Evolutionary conservation across 2,888 invertebrate species (phyloP), one percentile per base, ranked within the genome.

Genomic region (Phaedon cochleariae): DNA sequence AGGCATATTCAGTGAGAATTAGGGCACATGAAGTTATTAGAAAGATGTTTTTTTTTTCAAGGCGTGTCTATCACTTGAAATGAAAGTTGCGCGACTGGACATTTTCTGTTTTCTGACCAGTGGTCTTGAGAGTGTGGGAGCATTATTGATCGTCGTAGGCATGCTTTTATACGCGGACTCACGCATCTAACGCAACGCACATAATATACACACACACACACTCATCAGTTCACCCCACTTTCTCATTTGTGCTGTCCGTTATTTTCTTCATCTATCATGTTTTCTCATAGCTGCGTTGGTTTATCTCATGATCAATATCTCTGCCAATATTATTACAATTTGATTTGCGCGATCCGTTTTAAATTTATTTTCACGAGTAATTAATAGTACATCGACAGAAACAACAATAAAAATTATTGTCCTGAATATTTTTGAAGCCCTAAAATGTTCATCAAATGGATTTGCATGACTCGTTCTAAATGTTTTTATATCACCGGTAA

Each of bases 261-360:
- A 81, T 82, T 80, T 82, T 82, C 69, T 82, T 79, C 81, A 80
- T 81, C 80, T 80, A 79, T 82, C 80, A 82, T 81, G 77, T 81
- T 81, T 82, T 81, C 79, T 79, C 79, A 80, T 81, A 78, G 78
- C 78, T 76, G 75, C 77, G 78, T 78, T 77, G 78, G 79, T 81
- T 80, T 81, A 82, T 82, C 81, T 80, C 75, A 80, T 82, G 81
- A 83, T 83, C 82, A 81, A 82, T 82, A 83, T 80, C 81, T 81
- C 77, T 34, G 7, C 34, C 2, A 26, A 26, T n/a, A n/a, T n/a
- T n/a, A 26, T 26, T 26, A 26, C 26, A 26, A 26, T 26, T 26
- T 26, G 26, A 26, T 26, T 26, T 26, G 26, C 26, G 26, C 26
- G 26, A 26, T 26, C 7, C 26, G 26, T 5, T 5, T 26, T 3